Evolutionary conservation across 2,797 vertebrate genomes (phyloP), one percentile per base, ranked within the genome.

Genomic region (Epinephelus awoara): DNA sequence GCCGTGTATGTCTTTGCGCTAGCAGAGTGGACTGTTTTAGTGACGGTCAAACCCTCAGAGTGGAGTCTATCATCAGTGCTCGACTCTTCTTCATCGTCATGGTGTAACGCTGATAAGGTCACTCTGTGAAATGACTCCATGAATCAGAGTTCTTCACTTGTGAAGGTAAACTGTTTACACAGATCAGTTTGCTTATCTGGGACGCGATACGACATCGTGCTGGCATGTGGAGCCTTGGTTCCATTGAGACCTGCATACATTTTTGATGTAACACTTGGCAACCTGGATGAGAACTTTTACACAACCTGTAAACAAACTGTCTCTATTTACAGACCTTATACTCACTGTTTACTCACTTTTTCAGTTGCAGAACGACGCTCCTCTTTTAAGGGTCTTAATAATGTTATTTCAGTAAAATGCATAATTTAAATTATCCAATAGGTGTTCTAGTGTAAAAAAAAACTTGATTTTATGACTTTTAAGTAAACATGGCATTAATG

Each of bases 151-250:
- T 62, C 40, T 15, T 75, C 18, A 49, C 17, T 19, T 0, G 54
- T 51, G 63, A 27, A 72, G 72, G 51, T 80, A 80, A 83, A 78
- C 70, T 77, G 77, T 86, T 80, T 75, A 75, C 57, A 55, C 11
- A 2, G 78, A 72, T 72, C 67, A 19, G 58, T 78, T 84, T 56
- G 46, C 65, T 58, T 6, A 27, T 27, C 44, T 6, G 50, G 50
- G 81, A 40, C 51, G 56, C 0, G 23, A 62, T 8, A 23, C 14
- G 51, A 72, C 56, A 47, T 18, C 2, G 18, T 0, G 15, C 7
- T 25, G 75, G 29, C 56, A 71, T 67, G 50, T 57, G 11, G 61
- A 19, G 15, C 6, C 47, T 46, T 21, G 0, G 29, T 46, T 64
- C 49, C 23, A 29, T 19, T 23, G 34, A 55, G 51, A 66, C 27